Evolutionary conservation across 2,113 vertebrate species (phyloP).

Genomic region (Alligator mississippiensis): DNA sequence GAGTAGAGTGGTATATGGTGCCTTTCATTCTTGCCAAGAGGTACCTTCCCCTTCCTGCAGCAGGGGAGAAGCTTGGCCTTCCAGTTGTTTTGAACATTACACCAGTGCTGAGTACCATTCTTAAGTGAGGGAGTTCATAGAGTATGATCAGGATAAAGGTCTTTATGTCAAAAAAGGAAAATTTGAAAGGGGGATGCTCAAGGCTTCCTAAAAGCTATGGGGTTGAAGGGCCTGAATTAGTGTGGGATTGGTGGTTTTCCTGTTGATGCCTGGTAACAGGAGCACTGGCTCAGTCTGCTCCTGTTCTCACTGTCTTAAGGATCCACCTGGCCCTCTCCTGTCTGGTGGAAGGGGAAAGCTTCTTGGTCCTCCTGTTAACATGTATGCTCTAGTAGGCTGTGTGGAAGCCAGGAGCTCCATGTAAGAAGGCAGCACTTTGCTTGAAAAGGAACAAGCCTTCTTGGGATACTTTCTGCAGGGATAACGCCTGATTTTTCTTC

Average conservation of each 20-base stretch:
- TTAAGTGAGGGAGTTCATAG: not conserved
- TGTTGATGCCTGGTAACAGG: not conserved
- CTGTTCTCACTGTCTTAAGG: not conserved
- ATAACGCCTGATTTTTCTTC: not conserved
- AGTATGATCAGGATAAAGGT: not conserved
- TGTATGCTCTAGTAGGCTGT: not conserved
- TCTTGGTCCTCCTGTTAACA: not conserved
- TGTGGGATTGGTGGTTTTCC: not conserved
- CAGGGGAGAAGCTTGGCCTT: not conserved
- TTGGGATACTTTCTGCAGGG: not conserved
- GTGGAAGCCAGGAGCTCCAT: not conserved
- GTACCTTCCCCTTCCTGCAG: not conserved
- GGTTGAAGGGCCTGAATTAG: not conserved
- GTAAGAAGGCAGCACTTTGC: not conserved
- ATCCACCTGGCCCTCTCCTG: not conserved
- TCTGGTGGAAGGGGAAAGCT: not conserved
- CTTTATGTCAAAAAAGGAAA: not conserved
- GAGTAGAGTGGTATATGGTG: not conserved
- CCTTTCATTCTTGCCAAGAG: no score
- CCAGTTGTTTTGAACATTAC: not conserved
- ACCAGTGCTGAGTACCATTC: not conserved
- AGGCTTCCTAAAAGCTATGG: not conserved
- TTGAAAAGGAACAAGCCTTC: not conserved
- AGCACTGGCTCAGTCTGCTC: not conserved
- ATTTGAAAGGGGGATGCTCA: not conserved